Evolutionary conservation across 2,888 invertebrate species (phyloP), one percentile per base, ranked within the genome.

Genomic region (Tryphoninae sp.): DNA sequence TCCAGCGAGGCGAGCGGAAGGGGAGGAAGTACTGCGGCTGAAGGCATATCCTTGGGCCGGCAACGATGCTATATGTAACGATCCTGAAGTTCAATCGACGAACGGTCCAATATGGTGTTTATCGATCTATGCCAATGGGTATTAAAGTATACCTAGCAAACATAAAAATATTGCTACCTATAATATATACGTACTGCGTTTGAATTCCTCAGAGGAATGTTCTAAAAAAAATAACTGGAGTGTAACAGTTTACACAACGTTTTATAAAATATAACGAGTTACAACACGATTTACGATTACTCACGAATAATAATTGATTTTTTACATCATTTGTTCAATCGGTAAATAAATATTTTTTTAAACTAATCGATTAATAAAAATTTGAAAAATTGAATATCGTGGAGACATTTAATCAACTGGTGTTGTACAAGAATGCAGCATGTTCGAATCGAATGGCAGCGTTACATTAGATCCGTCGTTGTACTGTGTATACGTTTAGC

Each of bases 21-120:
- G 75, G 33, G 3, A 33, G 33, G 33, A 33, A 33, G 33, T 33
- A 33, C 53, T 22, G 53, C 68, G 19, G 23, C 33, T 33, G 33
- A 53, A 42, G 65, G 64, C 55, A 65, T 74, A 58, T 65, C 74
- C 55, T 62, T 55, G 74, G 55, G 22, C 55, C 53, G 16, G 55
- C 42, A 58, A 65, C 64, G 40, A 45, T 45, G 13, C 11, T 13
- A 33, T 33, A 45, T 45, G 45, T 13, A 45, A 55, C 45, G 55
- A n/a, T 16, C 22, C 55, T 13, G 19, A 23, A 65, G 74, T 65
- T 74, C 59, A 74, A 65, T 74, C 64, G 42, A 42, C 73, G 33
- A 33, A 6, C 73, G 42, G 6, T 7, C 33, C 6, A 51, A 26
- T 73, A 64, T 73, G 62, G 53, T 53, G 53, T 53, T 49, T 62